Evolutionary conservation across 2,888 invertebrate genomes (phyloP).

Genomic region (Fissipunctia ypsillon): DNA sequence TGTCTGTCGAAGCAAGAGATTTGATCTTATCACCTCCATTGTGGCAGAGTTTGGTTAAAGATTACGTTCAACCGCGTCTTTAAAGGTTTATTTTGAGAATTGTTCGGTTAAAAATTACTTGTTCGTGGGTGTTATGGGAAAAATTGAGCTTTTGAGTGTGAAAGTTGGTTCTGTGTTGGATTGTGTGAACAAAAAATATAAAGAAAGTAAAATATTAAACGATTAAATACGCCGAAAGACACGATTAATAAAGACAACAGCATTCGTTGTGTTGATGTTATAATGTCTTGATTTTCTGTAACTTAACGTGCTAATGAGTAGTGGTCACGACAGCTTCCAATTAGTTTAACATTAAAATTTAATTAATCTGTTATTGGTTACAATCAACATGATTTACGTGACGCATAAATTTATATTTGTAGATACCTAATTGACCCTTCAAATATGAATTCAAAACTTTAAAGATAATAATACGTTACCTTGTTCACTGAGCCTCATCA

Average conservation of each 20-base stretch:
- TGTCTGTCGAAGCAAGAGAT: slow-evolving; percentile 82
- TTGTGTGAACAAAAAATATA: not conserved
- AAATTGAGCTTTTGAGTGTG: slow-evolving; percentile 46
- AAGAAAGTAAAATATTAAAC: slow-evolving; percentile 1
- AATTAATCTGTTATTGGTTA: not conserved
- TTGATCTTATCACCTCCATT: slow-evolving; percentile 87
- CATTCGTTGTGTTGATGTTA: not conserved
- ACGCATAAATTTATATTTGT: not conserved
- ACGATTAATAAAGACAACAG: not conserved
- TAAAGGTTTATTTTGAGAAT: slow-evolving; percentile 76
- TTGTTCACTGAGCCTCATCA: slow-evolving; percentile 9
- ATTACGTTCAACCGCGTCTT: slow-evolving; percentile 73
- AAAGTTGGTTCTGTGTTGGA: slow-evolving; percentile 39
- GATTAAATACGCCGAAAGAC: not conserved
- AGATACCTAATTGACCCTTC: not conserved
- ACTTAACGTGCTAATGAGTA: slow-evolving; percentile 8
- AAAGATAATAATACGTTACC: not conserved
- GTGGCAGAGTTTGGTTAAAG: slow-evolving; percentile 79
- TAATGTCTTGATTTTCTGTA: slow-evolving; percentile 14
- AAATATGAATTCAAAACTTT: not conserved
- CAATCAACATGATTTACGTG: slow-evolving; percentile 13
- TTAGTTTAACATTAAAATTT: slow-evolving; percentile 14
- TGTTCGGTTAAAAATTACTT: slow-evolving; percentile 66
- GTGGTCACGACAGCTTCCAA: slow-evolving; percentile 19
- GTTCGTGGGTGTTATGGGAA: slow-evolving; percentile 66